Conservation (phyloP, 2,888 invertebrate species). For the Taenaris catops region DNA sequence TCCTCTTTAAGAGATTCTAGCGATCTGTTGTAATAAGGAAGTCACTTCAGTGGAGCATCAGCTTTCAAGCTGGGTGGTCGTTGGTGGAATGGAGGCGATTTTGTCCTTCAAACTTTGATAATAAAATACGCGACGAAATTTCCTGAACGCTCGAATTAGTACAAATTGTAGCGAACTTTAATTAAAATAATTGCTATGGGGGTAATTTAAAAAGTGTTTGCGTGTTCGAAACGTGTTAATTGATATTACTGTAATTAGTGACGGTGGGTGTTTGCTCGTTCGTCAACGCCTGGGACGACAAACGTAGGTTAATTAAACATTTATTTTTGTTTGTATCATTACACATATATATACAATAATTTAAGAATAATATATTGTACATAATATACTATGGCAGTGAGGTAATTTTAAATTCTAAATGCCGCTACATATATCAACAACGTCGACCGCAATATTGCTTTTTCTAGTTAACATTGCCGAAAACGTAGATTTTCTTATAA, state of each 20-base stretch:
- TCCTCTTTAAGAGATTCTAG: background rate
- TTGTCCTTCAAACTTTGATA: constrained; percentile 48
- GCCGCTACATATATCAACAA: no score
- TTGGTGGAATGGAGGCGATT: constrained; percentile 37
- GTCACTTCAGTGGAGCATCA: constrained; percentile 52
- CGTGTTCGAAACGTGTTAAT: constrained; percentile 31
- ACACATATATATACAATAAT: no score
- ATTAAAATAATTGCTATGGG: constrained; percentile 22
- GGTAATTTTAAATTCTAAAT: no score
- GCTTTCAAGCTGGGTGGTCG: constrained; percentile 50
- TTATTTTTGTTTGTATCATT: no score
- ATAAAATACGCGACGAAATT: constrained; percentile 30
- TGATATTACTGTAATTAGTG: constrained; percentile 25
- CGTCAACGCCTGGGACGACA: constrained; percentile 13
- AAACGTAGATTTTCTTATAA: no score
- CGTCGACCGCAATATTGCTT: no score
- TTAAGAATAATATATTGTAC: no score
- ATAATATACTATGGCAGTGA: no score
- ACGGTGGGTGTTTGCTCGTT: constrained; percentile 18
- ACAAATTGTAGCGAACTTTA: no score
- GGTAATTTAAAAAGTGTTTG: constrained; percentile 34
- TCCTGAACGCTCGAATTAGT: background rate
- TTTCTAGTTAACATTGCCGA: no score
- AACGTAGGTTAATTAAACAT: constrained; percentile 17
- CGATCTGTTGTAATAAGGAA: constrained; percentile 13